Evolutionary conservation across 2,113 vertebrate genomes (phyloP).

Genomic region (Cavia aperea): DNA sequence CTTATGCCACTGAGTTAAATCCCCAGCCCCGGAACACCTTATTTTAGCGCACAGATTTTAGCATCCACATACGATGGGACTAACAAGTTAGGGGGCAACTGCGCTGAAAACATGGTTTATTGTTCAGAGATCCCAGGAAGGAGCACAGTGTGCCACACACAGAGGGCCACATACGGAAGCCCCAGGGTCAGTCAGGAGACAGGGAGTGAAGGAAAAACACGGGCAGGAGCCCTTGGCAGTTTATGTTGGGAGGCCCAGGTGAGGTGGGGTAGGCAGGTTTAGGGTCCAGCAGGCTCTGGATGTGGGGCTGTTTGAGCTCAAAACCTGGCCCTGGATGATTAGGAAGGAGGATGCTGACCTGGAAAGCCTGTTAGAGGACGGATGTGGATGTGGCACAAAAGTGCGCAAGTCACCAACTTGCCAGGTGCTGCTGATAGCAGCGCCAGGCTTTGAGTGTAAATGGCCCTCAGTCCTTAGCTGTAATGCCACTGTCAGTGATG

Average conservation of each 20-base stretch:
- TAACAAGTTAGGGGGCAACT: neutral
- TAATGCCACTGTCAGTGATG: neutral
- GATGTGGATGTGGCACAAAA: neutral
- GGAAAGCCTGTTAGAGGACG: neutral
- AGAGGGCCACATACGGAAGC: neutral
- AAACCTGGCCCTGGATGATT: neutral
- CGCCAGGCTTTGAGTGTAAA: neutral
- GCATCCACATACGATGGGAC: neutral
- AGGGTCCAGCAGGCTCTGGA: neutral
- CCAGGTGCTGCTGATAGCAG: neutral
- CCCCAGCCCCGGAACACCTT: no score
- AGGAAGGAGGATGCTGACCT: neutral
- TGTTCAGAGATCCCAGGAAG: neutral
- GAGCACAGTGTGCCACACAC: no score
- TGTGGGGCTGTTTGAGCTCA: no score
- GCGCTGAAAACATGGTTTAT: neutral
- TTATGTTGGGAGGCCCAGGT: fast-evolving
- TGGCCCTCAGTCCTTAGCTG: neutral
- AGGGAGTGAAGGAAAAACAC: fast-evolving
- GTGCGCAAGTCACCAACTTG: neutral
- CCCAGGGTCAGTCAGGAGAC: neutral
- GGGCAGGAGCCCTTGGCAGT: no score
- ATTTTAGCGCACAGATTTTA: neutral
- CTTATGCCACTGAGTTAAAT: no score
- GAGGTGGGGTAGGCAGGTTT: neutral